Percentiles rank a stretch among this genome's conserved stretches.
phyloP scores from a whole-genome alignment of 2,113 vertebrate genomes.

The Petrocephalus microphthalmus region DNA sequence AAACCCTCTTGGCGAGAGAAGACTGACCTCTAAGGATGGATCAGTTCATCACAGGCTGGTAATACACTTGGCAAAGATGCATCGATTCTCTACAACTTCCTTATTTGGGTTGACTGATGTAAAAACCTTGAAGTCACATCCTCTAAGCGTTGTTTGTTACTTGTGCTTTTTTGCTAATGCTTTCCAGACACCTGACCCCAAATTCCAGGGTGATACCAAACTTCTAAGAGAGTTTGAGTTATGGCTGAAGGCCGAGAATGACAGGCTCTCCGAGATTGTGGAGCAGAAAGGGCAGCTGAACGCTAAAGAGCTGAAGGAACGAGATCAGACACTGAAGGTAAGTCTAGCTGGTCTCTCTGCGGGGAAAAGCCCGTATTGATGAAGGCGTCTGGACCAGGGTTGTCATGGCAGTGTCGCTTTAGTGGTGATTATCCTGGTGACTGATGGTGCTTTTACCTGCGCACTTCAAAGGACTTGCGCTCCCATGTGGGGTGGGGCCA shows the following conservation, averaged over 20 bases:
- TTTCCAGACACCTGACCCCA: slow-evolving; percentile 36
- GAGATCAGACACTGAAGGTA: slow-evolving; percentile 66
- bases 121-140: not conserved
- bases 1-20: not conserved
- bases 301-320: slow-evolving; percentile 46
- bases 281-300: slow-evolving; percentile 33
- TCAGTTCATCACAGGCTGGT: slow-evolving; percentile 27
- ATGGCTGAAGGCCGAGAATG: slow-evolving; percentile 71
- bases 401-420: not conserved
- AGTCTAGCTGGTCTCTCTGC: slow-evolving; percentile 16
- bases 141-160: not conserved
- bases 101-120: not conserved
- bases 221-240: slow-evolving; percentile 62
- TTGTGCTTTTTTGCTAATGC: not conserved
- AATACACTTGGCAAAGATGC: not conserved
- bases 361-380: not conserved
- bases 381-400: not conserved
- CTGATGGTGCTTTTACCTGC: not conserved
- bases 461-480: slow-evolving; percentile 61
- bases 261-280: slow-evolving; percentile 58
- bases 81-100: not conserved
- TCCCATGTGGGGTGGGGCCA: slow-evolving; percentile 65
- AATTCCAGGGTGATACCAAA: not conserved
- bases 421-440: not conserved
- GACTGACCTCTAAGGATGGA: not conserved